Evolutionary conservation across 53 echinoderm and acorn worm species (phyloP).

Genomic region (Echinarachnius parma): DNA sequence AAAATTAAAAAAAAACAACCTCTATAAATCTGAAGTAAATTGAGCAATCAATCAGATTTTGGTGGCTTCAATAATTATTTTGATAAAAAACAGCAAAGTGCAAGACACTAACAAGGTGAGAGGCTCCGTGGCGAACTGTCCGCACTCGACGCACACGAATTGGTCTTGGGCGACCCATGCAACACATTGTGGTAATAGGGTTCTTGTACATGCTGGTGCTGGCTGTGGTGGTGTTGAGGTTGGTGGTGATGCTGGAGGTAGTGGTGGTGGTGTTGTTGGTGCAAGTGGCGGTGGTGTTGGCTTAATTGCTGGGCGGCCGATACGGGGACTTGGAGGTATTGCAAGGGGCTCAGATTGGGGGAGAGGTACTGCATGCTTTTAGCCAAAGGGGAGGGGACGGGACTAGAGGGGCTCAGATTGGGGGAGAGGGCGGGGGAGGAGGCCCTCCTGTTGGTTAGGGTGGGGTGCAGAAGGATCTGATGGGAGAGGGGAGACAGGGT

Average conservation of each 20-base stretch:
- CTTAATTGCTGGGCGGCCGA: slow-evolving; percentile 12
- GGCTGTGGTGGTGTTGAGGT: slow-evolving; percentile 19
- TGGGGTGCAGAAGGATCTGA: slow-evolving; percentile 23
- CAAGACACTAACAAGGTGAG: slow-evolving; percentile 38
- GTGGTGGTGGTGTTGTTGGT: slow-evolving; percentile 28
- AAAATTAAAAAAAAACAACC: not conserved
- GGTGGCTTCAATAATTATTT: too few species aligned
- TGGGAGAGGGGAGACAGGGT: too few species aligned
- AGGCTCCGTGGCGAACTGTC: slow-evolving; percentile 30
- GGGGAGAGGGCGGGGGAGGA: slow-evolving; percentile 47
- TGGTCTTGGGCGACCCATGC: not conserved
- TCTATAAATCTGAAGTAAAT: not conserved
- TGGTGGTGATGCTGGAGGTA: slow-evolving; percentile 33
- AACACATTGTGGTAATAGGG: too few species aligned
- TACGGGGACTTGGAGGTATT: slow-evolving; percentile 20
- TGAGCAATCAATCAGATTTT: too few species aligned
- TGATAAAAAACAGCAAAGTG: too few species aligned
- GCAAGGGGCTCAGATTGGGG: slow-evolving; percentile 14
- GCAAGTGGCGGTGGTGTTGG: slow-evolving; percentile 15
- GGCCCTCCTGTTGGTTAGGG: slow-evolving; percentile 19
- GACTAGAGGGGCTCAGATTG: slow-evolving; percentile 20
- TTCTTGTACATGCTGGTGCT: slow-evolving; percentile 4
- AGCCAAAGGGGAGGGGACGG: slow-evolving; percentile 8
- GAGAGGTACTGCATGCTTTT: slow-evolving; percentile 17
- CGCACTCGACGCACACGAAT: slow-evolving; percentile 2